Percentiles rank a stretch among this genome's conserved stretches.
Conservation (phyloP, 2,113 vertebrate genomes). For the Leucoraja erinaceus region DNA sequence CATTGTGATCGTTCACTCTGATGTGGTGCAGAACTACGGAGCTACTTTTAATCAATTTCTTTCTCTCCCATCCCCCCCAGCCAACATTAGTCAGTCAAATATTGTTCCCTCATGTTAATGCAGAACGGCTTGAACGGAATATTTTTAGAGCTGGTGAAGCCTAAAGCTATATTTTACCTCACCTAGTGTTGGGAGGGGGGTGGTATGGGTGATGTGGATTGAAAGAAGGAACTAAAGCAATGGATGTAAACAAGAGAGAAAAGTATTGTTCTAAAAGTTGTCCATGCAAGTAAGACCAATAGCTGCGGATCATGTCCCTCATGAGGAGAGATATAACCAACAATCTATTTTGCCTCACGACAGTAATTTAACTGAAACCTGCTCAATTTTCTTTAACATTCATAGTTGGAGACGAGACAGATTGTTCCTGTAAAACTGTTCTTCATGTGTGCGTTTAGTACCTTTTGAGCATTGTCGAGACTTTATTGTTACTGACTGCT, state of each 20-base stretch:
- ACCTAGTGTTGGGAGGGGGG: no score
- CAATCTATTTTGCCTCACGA: neutral
- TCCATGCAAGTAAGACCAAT: no score
- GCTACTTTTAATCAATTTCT: neutral
- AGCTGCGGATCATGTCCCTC: no score
- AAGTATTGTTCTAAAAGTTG: no score
- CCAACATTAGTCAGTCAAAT: neutral
- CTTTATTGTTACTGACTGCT: neutral
- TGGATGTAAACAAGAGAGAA: no score
- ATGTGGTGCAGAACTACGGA: neutral
- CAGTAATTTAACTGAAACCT: neutral
- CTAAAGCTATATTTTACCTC: no score
- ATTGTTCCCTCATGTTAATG: neutral
- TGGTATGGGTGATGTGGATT: no score
- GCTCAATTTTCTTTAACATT: neutral
- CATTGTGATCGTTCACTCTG: neutral
- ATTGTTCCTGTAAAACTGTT: neutral
- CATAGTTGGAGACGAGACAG: neutral
- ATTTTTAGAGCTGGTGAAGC: neutral
- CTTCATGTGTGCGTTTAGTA: neutral
- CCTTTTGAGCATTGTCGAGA: neutral
- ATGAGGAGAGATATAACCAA: neutral
- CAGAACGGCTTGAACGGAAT: neutral
- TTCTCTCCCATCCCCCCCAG: neutral
- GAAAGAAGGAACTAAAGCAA: no score